Conservation (phyloP, 2,888 invertebrate genomes). For the Xanthorhoe spadicearia region DNA sequence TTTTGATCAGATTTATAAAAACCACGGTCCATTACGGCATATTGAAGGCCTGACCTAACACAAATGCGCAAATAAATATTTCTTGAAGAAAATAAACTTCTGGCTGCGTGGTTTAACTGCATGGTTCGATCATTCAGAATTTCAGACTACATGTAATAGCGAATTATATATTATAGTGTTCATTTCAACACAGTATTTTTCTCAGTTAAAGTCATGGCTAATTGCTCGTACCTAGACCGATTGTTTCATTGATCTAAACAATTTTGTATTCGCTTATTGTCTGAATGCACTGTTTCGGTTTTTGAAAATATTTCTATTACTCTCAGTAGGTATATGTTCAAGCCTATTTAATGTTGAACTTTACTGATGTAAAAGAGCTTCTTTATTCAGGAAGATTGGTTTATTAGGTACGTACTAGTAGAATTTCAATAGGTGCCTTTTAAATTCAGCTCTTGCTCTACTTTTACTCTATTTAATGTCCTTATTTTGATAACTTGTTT, state of each 20-base stretch:
- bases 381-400: conserved; percentile 12
- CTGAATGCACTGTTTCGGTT: background rate
- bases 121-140: no score
- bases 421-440: conserved; percentile 35
- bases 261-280: background rate
- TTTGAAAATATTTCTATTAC: background rate
- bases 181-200: no score
- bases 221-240: background rate
- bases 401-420: conserved; percentile 17
- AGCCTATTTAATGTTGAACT: background rate
- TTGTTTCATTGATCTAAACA: background rate
- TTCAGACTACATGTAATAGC: no score
- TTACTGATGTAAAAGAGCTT: conserved; percentile 15
- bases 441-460: conserved; percentile 24
- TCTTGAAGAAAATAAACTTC: no score
- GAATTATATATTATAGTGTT: no score
- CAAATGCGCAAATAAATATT: no score
- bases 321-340: background rate
- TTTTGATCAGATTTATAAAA: no score
- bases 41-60: no score
- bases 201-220: no score
- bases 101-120: no score
- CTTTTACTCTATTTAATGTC: conserved; percentile 12
- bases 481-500: conserved; percentile 12
- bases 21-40: no score